Base-by-base conservation (phyloP, 1,140 invertebrate species). In the Drosophila ambigua region DNA sequence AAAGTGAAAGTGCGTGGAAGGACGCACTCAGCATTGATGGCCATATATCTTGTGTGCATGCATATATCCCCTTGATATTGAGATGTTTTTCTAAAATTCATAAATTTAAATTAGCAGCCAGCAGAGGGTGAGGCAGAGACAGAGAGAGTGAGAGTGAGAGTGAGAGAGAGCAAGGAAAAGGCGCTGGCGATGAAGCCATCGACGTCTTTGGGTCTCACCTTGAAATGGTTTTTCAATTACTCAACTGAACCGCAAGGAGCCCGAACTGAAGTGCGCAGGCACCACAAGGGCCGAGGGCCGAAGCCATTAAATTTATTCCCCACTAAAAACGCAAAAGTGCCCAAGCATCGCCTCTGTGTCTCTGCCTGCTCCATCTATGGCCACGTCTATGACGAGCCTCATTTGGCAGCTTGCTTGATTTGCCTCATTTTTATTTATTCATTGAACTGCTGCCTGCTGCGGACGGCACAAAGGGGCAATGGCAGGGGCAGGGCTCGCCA, bases 1-100 rank as follows among this genome's bases (percentile, higher is more conserved):
- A 87, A 87, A 87, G 79, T 88, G 83, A 87, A 87, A 87, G 83
- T 87, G 83, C 81, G 83, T 77, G 83, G 79, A 87, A 88, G 72
- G 77, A 81, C 85, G 82, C 50, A 15, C 24, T 23, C 45, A 7
- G 24, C 8, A 46, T 15, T 13, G 44, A 39, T 13, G 35, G 11
- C 20, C 20, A 20, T 39, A 4, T 5, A 11, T 1, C 35, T 39
- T 11, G 24, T 58, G 0, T 35, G 4, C 1, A 13, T 13, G 4
- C 4, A 39, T 39, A 13, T 4, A 39, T 39, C 35, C 35, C 11
- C 11, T 52, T 43, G 55, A 64, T 67, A 88, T 83, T 88, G 79
- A 87, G 83, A 73, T 87, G 83, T 87, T 87, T 83, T 58, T 53
- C 67, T 73, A 79, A 76, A 88, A 87, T 87, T 87, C 83, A 87